Conservation (phyloP, 2,888 invertebrate species). For the Cotesia congregata region DNA sequence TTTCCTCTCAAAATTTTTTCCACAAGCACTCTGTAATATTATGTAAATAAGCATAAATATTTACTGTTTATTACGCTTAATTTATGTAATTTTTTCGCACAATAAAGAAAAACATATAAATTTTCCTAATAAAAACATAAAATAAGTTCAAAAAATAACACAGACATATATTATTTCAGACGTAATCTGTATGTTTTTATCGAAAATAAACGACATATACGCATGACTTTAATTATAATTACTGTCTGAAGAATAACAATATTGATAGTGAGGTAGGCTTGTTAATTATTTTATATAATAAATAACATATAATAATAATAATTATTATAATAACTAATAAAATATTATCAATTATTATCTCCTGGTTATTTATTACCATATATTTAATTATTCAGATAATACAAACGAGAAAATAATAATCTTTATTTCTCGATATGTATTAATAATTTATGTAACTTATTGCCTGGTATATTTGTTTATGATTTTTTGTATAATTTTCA, state of each 20-base stretch:
- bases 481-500: not conserved
- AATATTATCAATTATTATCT: not conserved
- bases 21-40: too few relatives aligned
- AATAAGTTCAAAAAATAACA: not conserved
- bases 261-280: slow-evolving; percentile 44
- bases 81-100: not conserved
- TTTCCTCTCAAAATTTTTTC: too few relatives aligned
- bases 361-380: not conserved
- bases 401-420: slow-evolving; percentile 11
- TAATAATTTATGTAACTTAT: slow-evolving; percentile 31
- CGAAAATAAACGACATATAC: not conserved
- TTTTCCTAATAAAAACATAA: not conserved
- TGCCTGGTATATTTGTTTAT: slow-evolving; percentile 23
- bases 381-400: slow-evolving; percentile 10
- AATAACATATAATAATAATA: not conserved
- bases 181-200: slow-evolving; percentile 9
- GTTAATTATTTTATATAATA: slow-evolving; percentile 19
- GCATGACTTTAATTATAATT: not conserved
- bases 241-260: slow-evolving; percentile 34
- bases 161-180: not conserved
- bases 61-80: not conserved
- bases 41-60: not conserved
- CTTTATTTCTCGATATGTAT: slow-evolving; percentile 7
- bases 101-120: not conserved
- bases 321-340: too few relatives aligned